phyloP scores from a whole-genome alignment of 2,113 vertebrate species.

The Colinus virginianus region DNA sequence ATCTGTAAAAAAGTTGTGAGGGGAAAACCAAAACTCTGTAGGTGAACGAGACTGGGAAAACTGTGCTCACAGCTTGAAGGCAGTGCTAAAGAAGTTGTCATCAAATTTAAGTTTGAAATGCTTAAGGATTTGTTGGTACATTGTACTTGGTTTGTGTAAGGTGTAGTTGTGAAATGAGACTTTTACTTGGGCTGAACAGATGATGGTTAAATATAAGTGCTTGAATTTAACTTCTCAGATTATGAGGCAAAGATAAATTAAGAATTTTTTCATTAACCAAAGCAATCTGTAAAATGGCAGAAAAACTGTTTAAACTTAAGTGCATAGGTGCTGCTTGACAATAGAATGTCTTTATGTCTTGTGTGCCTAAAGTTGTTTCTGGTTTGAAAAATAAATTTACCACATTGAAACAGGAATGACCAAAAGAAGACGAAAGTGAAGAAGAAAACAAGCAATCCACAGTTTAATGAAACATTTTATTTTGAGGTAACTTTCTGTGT shows the following conservation, averaged over 20 bases:
- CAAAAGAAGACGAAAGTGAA: constrained; percentile 99
- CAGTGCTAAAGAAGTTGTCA: neutral
- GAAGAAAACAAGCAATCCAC: constrained; percentile 99
- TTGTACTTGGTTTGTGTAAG: neutral
- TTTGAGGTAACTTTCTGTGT: constrained; percentile 89
- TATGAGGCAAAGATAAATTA: neutral
- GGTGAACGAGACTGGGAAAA: neutral
- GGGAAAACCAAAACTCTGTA: neutral
- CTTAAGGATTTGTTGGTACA: neutral
- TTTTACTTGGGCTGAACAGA: neutral
- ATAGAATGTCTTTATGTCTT: constrained; percentile 79
- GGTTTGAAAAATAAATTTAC: constrained; percentile 76
- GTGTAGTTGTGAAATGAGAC: neutral
- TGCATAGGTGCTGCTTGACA: constrained; percentile 52
- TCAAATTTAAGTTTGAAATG: neutral
- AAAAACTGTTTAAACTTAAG: constrained; percentile 16
- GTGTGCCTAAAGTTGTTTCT: constrained; percentile 81
- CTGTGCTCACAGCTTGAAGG: neutral
- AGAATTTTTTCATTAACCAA: neutral
- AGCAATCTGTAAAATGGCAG: neutral
- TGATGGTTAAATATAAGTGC: neutral
- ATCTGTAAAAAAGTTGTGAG: neutral
- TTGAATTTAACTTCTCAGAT: neutral
- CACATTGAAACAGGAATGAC: constrained; percentile 90
- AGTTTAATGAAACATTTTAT: constrained; percentile 96